Evolutionary conservation across 1,140 invertebrate species (phyloP).

Genomic region (Whitmania pigra): DNA sequence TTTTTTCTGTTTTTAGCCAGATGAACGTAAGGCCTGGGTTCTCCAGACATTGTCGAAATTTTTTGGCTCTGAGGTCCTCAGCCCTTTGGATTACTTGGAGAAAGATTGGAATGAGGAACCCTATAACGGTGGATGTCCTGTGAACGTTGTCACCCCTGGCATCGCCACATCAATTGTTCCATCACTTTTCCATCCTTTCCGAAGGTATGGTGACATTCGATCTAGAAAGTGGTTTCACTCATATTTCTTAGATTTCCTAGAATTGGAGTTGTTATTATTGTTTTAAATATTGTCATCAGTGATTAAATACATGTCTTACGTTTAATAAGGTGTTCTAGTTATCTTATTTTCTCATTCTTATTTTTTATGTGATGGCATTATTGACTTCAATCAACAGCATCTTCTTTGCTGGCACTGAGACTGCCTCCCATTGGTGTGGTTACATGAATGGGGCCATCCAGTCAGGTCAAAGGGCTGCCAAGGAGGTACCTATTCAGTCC

Average conservation of each 20-base stretch:
- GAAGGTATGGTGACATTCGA: conserved; percentile 28
- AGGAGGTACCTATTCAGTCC: conserved; percentile 31
- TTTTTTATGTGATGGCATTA: not conserved
- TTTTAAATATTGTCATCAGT: no score
- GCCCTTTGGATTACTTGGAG: conserved; percentile 38
- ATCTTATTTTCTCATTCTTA: no score
- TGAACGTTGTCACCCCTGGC: conserved; percentile 34
- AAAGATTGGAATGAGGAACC: conserved; percentile 40
- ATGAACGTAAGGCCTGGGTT: conserved; percentile 35
- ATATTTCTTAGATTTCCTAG: no score
- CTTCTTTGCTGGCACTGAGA: conserved; percentile 44
- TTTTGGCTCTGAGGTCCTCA: conserved; percentile 35
- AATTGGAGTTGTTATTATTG: no score
- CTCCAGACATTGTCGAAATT: conserved; percentile 37
- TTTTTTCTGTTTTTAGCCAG: conserved; percentile 23
- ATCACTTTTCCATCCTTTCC: conserved; percentile 33
- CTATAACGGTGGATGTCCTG: conserved; percentile 37
- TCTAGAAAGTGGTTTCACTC: no score
- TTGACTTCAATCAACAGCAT: conserved; percentile 30
- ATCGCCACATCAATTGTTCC: conserved; percentile 33
- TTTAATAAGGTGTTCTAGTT: no score
- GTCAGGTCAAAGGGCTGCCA: conserved; percentile 38
- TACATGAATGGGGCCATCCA: conserved; percentile 45
- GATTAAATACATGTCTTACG: no score
- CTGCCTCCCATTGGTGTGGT: conserved; percentile 40